Conservation (phyloP, 2,797 vertebrate species). For the Podarcis lilfordi region DNA sequence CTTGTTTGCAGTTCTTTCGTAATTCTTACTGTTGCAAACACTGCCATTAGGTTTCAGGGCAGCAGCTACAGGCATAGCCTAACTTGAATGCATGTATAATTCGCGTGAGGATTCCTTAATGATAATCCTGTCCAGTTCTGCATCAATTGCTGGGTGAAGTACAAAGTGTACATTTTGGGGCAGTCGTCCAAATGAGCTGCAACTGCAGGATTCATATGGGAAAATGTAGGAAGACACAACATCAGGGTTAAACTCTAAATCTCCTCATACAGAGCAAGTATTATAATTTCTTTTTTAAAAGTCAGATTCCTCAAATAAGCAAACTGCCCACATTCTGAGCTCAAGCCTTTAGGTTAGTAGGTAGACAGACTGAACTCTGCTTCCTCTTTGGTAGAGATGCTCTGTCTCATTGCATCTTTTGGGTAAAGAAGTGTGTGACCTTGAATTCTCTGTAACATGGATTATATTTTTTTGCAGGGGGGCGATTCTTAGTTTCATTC, state of each 20-base stretch:
- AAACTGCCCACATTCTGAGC: background rate
- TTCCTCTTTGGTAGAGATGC: background rate
- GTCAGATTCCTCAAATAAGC: background rate
- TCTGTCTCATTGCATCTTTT: background rate
- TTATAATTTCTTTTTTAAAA: background rate
- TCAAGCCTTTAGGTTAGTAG: background rate
- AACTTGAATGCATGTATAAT: background rate
- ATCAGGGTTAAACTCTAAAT: background rate
- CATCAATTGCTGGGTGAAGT: background rate
- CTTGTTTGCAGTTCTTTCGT: background rate
- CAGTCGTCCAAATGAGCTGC: background rate
- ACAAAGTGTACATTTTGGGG: background rate
- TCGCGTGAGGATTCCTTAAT: background rate
- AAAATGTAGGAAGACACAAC: background rate
- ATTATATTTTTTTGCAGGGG: background rate
- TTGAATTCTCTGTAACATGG: constrained; percentile 48
- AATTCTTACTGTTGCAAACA: background rate
- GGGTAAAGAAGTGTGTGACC: constrained; percentile 54
- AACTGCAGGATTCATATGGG: background rate
- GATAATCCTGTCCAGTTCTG: background rate
- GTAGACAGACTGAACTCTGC: background rate
- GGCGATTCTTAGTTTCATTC: background rate
- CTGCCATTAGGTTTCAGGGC: background rate
- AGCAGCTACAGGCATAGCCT: background rate
- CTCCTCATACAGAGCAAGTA: background rate